Conservation (phyloP, 2,797 vertebrate species). For the Sebastes vulpes region DNA sequence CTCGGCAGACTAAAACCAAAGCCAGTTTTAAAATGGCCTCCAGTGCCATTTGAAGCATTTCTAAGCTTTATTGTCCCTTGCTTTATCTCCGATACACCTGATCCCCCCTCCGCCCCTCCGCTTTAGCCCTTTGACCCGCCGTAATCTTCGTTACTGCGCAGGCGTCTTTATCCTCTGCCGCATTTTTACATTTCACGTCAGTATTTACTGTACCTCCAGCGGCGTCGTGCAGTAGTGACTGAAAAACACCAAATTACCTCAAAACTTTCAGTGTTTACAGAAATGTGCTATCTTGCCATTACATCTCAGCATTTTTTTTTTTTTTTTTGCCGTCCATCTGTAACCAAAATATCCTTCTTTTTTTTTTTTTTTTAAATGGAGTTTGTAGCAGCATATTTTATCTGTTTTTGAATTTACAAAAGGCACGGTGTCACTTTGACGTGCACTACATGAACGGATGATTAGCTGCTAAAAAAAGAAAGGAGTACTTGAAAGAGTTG, state of each 20-base stretch:
- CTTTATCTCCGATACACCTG: conserved; percentile 61
- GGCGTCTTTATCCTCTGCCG: conserved; percentile 30
- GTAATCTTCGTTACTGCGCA: conserved; percentile 25
- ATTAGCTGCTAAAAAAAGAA: conserved; percentile 74
- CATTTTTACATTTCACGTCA: conserved; percentile 51
- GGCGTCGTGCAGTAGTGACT: conserved; percentile 43
- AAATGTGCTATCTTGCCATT: conserved; percentile 71
- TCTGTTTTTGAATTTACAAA: conserved; percentile 33
- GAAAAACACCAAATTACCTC: conserved; percentile 77
- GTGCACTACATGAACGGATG: conserved; percentile 47
- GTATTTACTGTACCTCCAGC: conserved; percentile 64
- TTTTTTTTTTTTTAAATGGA: conserved; percentile 26
- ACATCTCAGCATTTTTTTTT: conserved; percentile 60
- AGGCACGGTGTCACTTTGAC: conserved; percentile 53
- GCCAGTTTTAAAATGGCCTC: conserved; percentile 75
- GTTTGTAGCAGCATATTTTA: conserved; percentile 42
- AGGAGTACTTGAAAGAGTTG: conserved; percentile 72
- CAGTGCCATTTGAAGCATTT: conserved; percentile 53
- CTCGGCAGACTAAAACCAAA: conserved; percentile 83
- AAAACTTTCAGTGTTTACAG: conserved; percentile 80
- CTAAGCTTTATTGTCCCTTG: conserved; percentile 76
- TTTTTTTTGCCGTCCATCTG: conserved; percentile 66
- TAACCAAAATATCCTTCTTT: conserved; percentile 62
- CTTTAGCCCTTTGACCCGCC: conserved; percentile 37
- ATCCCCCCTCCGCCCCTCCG: conserved; percentile 5